Conservation (phyloP, 2,888 invertebrate genomes). For the Neoitamus cyanurus region DNA sequence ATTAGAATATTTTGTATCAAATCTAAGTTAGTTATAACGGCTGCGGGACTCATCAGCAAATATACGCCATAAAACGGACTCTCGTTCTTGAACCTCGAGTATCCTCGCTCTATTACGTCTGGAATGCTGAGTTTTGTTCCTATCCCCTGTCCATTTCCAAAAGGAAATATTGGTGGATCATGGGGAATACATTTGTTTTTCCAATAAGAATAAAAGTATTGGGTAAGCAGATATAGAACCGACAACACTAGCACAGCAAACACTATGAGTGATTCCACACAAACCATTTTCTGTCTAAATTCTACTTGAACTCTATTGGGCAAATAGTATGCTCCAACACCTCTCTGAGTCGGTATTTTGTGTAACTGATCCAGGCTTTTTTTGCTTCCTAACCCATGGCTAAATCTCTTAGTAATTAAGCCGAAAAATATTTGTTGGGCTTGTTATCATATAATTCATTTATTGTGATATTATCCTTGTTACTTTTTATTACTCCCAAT, state of each 20-base stretch:
- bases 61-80: constrained; percentile 63
- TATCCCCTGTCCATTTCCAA: constrained; percentile 46
- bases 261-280: not conserved
- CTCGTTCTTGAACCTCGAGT: constrained; percentile 56
- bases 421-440: not conserved
- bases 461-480: too few species aligned
- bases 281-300: not conserved
- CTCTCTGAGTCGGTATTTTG: not conserved
- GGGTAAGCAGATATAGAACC: not conserved
- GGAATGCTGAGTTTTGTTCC: not conserved
- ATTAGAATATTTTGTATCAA: constrained; percentile 59
- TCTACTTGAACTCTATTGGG: not conserved
- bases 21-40: constrained; percentile 61
- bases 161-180: constrained; percentile 49
- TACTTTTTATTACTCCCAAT: not conserved
- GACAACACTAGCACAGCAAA: not conserved
- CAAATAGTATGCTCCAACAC: not conserved
- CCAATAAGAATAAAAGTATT: constrained; percentile 48
- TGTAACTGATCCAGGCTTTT: not conserved
- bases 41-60: constrained; percentile 58
- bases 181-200: constrained; percentile 47
- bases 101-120: constrained; percentile 52
- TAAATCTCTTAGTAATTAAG: not conserved
- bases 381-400: too few species aligned
- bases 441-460: not conserved